Percentiles rank a stretch among this genome's conserved stretches.
Conservation (phyloP, 2,113 vertebrate genomes). For the Ceyx melanurus region DNA sequence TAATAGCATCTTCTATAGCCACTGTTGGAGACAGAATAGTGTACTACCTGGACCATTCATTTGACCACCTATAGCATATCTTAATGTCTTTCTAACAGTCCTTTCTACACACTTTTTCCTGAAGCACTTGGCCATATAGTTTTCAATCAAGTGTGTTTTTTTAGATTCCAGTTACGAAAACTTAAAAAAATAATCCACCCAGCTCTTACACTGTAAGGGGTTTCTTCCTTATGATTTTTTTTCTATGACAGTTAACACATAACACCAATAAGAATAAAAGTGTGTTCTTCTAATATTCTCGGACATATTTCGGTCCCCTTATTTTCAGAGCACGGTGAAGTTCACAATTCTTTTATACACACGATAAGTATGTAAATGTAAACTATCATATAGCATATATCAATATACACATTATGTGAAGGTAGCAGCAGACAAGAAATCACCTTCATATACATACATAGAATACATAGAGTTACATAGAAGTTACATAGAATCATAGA, state of each 20-base stretch:
- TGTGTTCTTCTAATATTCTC: neutral
- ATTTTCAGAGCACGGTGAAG: neutral
- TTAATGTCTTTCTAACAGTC: neutral
- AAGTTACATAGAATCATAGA: too few relatives aligned
- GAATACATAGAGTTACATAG: too few relatives aligned
- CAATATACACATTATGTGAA: neutral
- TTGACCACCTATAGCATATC: neutral
- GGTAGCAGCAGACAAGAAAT: neutral
- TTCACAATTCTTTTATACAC: neutral
- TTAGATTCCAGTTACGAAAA: neutral
- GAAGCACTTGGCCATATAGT: neutral
- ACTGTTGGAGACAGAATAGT: neutral
- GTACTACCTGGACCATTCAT: neutral
- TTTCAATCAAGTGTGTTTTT: neutral
- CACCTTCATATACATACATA: neutral
- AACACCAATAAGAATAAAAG: neutral
- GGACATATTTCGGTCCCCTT: neutral
- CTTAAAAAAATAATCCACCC: neutral
- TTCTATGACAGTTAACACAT: neutral
- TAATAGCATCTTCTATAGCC: neutral
- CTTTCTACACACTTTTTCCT: neutral
- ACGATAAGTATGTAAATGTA: neutral
- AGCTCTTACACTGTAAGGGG: neutral
- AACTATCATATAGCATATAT: neutral
- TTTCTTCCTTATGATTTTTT: neutral